Evolutionary conservation across 2,113 vertebrate genomes (phyloP).

Genomic region (Equus quagga): DNA sequence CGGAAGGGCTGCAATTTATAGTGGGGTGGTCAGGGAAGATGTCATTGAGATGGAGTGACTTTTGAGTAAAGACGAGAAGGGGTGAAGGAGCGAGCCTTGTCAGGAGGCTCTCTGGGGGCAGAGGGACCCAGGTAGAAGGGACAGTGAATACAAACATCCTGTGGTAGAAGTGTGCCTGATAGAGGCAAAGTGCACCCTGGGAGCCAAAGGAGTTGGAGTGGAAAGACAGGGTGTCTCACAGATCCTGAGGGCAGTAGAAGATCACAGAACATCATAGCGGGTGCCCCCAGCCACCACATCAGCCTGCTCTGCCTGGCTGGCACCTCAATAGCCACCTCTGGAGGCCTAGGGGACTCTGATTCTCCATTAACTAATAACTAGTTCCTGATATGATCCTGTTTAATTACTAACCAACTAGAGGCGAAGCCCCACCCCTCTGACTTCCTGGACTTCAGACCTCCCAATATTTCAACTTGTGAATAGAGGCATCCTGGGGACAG

Average conservation of each 20-base stretch:
- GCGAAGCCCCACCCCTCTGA: neutral
- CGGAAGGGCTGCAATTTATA: neutral
- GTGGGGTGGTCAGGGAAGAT: neutral
- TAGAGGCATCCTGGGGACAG: neutral
- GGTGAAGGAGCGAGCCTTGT: neutral
- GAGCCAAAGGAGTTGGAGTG: neutral
- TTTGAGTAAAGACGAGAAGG: neutral
- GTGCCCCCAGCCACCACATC: neutral
- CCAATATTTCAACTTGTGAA: neutral
- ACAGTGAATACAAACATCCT: neutral
- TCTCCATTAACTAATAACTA: constrained; percentile 43
- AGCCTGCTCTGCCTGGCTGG: neutral
- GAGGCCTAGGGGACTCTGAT: neutral
- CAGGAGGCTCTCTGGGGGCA: neutral
- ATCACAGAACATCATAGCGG: neutral
- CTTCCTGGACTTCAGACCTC: neutral
- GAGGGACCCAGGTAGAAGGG: neutral
- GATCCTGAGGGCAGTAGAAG: neutral
- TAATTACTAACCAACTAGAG: constrained; percentile 13
- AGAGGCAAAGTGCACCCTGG: neutral
- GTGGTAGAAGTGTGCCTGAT: neutral
- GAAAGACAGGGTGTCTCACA: neutral
- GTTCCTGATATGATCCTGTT: neutral
- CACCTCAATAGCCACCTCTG: neutral
- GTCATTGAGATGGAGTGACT: neutral